Evolutionary conservation across 2,888 invertebrate genomes (phyloP), one percentile per base, ranked within the genome.

Genomic region (Imbricaverruca yamaguchii): DNA sequence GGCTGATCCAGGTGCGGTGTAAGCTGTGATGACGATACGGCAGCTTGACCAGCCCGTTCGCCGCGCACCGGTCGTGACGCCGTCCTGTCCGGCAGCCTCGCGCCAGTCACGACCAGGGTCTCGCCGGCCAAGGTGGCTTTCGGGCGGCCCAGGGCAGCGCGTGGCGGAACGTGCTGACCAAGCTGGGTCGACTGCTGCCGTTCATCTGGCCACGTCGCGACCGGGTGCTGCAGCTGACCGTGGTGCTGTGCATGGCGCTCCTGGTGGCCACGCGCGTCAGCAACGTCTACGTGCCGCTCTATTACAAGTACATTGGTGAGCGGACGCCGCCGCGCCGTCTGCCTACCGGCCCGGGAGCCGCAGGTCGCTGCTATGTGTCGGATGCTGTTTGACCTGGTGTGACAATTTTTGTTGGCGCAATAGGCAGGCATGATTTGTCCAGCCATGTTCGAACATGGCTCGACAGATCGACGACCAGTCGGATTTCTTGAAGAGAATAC

Each of bases 201-300:
- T 98, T 96, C 89, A 89, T 98, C 61, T 99, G 98, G 98, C 98
- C 98, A 0, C 93, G 92, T 85, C 94, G 92, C 85, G 93, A 93
- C 86, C 81, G 89, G 39, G 85, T 90, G 13, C 90, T 98, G 9
- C 98, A 98, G 87, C 84, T 94, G 0, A 89, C 93, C 82, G 97
- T 98, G 0, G 82, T 96, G 25, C 85, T 94, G 82, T 98, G 98
- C 87, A 90, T 98, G 67, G 11, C 91, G 0, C 88, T 95, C 15
- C 90, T 99, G 80, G 87, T 91, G 15, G 90, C 89, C 21, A 98
- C 97, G 23, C 91, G 98, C 85, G 92, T 92, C 1, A 92, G 96
- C 84, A 98, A 98, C 89, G 89, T 98, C 3, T 95, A 91, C 86
- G 94, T 97, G 81, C 98, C 98, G 77, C 92, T 98, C 86, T 97